Evolutionary conservation across 2,113 vertebrate genomes (phyloP), one percentile per base, ranked within the genome.

Genomic region (Sapayoa aenigma): DNA sequence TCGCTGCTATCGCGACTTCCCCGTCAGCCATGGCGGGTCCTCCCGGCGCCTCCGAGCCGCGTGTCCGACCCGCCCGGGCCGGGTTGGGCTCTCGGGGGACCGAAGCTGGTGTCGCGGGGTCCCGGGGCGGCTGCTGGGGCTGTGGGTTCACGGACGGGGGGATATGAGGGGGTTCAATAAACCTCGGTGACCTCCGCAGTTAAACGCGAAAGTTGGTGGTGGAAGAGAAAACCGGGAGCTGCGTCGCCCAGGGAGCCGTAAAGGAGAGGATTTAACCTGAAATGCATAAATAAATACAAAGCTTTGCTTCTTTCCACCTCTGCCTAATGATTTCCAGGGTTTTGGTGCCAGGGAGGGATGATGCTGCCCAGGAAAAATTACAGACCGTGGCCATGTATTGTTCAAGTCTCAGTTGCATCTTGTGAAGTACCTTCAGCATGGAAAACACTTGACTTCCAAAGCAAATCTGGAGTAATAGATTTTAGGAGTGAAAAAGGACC

Each of bases 401-500:
- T 62, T 50, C 1, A 6, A 42, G 33, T 25, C 82, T 77, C n/a
- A 9, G 69, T 66, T 55, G 31, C 77, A 55, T 60, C 95, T 81
- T 58, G 30, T 4, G 58, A 67, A 69, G 79, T 91, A 33, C 49
- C 72, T 46, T 4, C 27, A n/a, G 66, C 53, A 5, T 5, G 66
- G 91, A 30, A 74, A 92, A 81, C 63, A 9, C 79, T 69, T 22
- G 76, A 23, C 35, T 84, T 77, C 67, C 31, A 62, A n/a, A 50
- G 68, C 65, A 33, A 42, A 74, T 24, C 65, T 23, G 59, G 39
- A 63, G 69, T 6, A 83, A 87, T 59, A 90, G 95, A 49, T 94
- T 75, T 75, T 27, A 59, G 84, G 84, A 63, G 94, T 31, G 89
- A 84, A 58, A 90, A 96, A 91, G 82, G 49, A 62, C 55, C 80